Percentiles rank a stretch among this genome's conserved stretches.
Conservation (phyloP, 2,888 invertebrate species). For the Meiosimyza platycephala region DNA sequence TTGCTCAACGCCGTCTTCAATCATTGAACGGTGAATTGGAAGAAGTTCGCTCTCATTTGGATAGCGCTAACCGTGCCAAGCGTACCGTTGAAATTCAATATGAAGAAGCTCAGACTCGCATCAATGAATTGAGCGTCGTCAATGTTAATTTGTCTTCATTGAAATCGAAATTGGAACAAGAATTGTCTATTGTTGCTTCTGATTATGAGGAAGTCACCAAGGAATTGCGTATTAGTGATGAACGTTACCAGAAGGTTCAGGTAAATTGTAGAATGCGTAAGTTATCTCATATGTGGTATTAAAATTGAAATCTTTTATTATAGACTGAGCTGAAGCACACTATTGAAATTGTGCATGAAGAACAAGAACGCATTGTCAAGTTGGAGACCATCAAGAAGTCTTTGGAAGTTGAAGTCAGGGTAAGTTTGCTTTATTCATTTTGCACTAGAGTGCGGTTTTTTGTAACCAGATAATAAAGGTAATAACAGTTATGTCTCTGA, state of each 20-base stretch:
- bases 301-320: background rate
- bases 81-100: conserved; percentile 89
- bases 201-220: conserved; percentile 99
- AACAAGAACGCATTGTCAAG: conserved; percentile 96
- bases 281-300: background rate
- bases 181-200: conserved; percentile 87
- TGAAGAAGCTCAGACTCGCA: conserved; percentile 91
- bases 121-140: conserved; percentile 94
- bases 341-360: conserved; percentile 93
- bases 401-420: conserved; percentile 96
- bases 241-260: conserved; percentile 92
- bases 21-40: conserved; percentile 94
- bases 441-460: background rate
- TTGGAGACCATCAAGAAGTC: conserved; percentile 98
- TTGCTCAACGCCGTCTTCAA: conserved; percentile 90
- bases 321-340: conserved; percentile 93
- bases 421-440: conserved; percentile 49
- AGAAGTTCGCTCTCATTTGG: conserved; percentile 92
- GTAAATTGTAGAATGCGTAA: conserved; percentile 60
- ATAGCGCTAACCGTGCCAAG: conserved; percentile 92
- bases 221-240: conserved; percentile 92
- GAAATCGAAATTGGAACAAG: conserved; percentile 96
- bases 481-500: too few relatives aligned
- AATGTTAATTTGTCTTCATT: conserved; percentile 94
- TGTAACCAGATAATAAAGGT: too few relatives aligned